phyloP scores from a whole-genome alignment of 2,888 invertebrate species.

The Liodrosophila aerea region DNA sequence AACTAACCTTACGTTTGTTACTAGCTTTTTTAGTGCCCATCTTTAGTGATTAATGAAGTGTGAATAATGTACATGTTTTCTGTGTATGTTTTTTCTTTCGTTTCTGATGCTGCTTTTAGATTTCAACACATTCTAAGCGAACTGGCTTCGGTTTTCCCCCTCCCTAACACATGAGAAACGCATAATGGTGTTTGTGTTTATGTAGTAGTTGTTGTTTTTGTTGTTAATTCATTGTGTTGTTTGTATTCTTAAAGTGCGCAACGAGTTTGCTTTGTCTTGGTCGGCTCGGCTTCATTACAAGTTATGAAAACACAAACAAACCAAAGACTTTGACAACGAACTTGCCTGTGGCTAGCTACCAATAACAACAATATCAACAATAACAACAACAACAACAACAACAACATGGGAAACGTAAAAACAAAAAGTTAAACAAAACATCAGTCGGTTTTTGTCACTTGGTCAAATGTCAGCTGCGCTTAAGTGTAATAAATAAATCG shows the following conservation, averaged over 20 bases:
- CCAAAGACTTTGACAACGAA: constrained; percentile 76
- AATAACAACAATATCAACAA: constrained; percentile 12
- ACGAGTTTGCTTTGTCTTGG: constrained; percentile 40
- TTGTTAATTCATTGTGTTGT: constrained; percentile 27
- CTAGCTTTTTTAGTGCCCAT: constrained; percentile 49
- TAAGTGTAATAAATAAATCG: constrained; percentile 60
- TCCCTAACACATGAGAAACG: constrained; percentile 7
- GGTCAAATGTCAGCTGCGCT: constrained; percentile 64
- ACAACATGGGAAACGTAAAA: constrained; percentile 7
- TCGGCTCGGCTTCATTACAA: constrained; percentile 38
- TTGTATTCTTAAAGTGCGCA: constrained; percentile 46
- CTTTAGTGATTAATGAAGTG: constrained; percentile 76
- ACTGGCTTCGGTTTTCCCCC: constrained; percentile 14
- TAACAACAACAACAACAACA: constrained; percentile 8
- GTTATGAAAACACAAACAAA: constrained; percentile 42
- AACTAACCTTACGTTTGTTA: constrained; percentile 39
- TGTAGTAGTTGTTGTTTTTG: constrained; percentile 30
- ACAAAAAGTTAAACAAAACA: constrained; percentile 34
- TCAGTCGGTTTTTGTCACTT: constrained; percentile 42
- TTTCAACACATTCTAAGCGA: constrained; percentile 71
- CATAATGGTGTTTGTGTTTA: constrained; percentile 30
- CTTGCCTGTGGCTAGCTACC: constrained; percentile 45
- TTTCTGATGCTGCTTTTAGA: constrained; percentile 43
- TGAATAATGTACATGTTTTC: constrained; percentile 72
- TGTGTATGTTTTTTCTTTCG: too few species aligned